phyloP scores from a whole-genome alignment of 2,888 invertebrate species.

The Antheraea yamamai region DNA sequence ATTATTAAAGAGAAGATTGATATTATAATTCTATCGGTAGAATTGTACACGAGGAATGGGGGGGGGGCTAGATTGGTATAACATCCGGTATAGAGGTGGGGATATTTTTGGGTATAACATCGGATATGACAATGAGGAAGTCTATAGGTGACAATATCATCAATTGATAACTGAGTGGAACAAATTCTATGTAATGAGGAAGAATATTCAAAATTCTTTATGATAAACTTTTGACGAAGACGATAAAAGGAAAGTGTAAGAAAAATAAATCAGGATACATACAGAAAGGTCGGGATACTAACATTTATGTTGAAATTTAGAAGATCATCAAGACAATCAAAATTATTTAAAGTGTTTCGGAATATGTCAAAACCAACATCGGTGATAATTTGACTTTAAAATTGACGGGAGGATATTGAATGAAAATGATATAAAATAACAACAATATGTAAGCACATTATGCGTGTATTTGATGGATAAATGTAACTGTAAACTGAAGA shows the following conservation, averaged over 20 bases:
- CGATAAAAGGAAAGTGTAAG: neutral
- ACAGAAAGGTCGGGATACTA: too few relatives aligned
- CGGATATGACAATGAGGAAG: neutral
- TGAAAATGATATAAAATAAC: neutral
- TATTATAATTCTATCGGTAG: neutral
- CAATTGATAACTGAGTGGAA: neutral
- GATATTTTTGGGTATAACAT: conserved; percentile 2
- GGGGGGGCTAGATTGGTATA: neutral
- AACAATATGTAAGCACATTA: too few relatives aligned
- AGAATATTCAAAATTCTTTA: neutral
- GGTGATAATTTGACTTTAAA: too few relatives aligned
- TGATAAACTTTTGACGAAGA: neutral
- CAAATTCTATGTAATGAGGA: neutral
- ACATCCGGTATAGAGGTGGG: neutral
- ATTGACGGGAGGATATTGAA: neutral
- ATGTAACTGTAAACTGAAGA: neutral
- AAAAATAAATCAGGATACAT: too few relatives aligned
- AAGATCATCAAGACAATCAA: too few relatives aligned
- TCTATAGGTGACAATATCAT: neutral
- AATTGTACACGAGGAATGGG: neutral
- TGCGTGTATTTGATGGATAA: neutral
- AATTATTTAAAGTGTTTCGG: too few relatives aligned
- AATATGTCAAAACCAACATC: too few relatives aligned
- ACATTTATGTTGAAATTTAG: too few relatives aligned
- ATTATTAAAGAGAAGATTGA: neutral